Evolutionary conservation across 64 coral and sea anemone species (phyloP), one percentile per base, ranked within the genome.

Genomic region (Dendrophyllia cribrosa): DNA sequence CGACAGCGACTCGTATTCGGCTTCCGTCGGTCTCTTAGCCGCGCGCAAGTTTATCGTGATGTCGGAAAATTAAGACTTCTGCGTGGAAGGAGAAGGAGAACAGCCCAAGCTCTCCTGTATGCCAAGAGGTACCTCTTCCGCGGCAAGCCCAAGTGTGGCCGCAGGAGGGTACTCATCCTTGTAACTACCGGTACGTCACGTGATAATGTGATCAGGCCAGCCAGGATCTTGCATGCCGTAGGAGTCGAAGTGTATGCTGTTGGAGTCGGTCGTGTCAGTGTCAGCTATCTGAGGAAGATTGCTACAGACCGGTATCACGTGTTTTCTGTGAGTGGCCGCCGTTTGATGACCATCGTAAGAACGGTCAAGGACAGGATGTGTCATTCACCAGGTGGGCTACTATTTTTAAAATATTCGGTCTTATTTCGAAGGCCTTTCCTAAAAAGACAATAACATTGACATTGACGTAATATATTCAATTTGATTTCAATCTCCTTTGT

Each of bases 221-320:
- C 91, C 1, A 74, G 80, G 10, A 58, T 47, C 19, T 52, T 92
- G n/a, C 72, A 75, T 13, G 60, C 59, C 11, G 58, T 61, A 5
- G 91, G 91, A 56, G 82, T 92, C 9, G 91, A 92, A 51, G 61
- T 87, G 1, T 86, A 82, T 20, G 59, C 75, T 1, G 82, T 92
- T 1, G 79, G 58, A 19, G 47, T 83, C 12, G 70, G 70, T 17
- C 44, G 69, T 15, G 83, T 59, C 60, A 48, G 70, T 69, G 70
- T 26, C 23, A 59, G 26, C 7, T 66, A 75, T 20, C 9, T 89
- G 25, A 60, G 72, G 47, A 66, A 45, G 43, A 65, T 89, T 25
- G 58, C 87, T 15, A 89, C 56, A 16, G 59, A 72, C 47, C 14
- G 87, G 43, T 66, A 51, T 52, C 87, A 89, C 48, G 87, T 89